Percentiles rank a stretch among this genome's conserved stretches.
These are phyloP conservation scores for Neelides sp. DNA, from an alignment of 1,140 invertebrate genomes.

Conservation along the genomic window DNA sequence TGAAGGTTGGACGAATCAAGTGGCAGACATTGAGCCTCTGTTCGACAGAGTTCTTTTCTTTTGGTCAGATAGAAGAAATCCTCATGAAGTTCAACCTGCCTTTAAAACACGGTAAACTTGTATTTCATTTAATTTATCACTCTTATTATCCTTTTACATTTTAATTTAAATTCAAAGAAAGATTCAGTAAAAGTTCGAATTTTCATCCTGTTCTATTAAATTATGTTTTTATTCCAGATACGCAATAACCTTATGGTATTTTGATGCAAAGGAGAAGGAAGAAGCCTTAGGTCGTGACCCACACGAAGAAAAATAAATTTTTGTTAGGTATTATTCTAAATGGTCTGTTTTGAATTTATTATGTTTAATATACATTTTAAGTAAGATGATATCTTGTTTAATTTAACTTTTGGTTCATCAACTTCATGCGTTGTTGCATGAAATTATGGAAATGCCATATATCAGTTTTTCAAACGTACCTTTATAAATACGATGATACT, in stretches of 20 bases:
- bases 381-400: too few species aligned
- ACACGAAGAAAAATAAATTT: conserved; percentile 45
- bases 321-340: too few species aligned
- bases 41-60: conserved; percentile 92
- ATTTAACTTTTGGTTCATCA: too few species aligned
- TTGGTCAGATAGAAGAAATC: conserved; percentile 92
- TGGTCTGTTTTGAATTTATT: too few species aligned
- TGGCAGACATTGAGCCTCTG: conserved; percentile 81
- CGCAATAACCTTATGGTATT: conserved; percentile 93
- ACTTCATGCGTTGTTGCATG: too few species aligned
- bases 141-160: not conserved
- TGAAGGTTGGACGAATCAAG: conserved; percentile 59
- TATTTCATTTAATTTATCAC: not conserved
- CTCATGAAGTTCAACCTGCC: conserved; percentile 89
- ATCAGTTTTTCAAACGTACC: too few species aligned
- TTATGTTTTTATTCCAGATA: conserved; percentile 47
- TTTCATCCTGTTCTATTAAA: too few species aligned
- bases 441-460: too few species aligned
- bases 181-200: too few species aligned
- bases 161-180: conserved; percentile 1
- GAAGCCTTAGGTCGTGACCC: conserved; percentile 53
- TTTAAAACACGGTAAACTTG: conserved; percentile 49
- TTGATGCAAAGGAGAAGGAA: conserved; percentile 71
- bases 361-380: too few species aligned
- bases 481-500: too few species aligned